Percentiles rank a stretch among this genome's conserved stretches.
Conservation (phyloP, 2,888 invertebrate species). For the Plebejus melissa region DNA sequence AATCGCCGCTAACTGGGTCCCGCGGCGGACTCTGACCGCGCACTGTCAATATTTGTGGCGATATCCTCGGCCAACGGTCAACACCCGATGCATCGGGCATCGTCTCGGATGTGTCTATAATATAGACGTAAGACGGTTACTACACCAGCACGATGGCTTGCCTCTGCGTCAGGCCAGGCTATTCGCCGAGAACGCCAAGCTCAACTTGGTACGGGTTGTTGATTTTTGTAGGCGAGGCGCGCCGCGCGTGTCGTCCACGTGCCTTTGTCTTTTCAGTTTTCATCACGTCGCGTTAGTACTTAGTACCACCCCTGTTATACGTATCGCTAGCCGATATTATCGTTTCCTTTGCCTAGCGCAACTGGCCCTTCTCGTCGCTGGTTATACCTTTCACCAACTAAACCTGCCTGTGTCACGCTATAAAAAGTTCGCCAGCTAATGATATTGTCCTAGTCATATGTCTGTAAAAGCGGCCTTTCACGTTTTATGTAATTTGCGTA, state of each 20-base stretch:
- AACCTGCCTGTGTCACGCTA: not conserved
- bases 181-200: not conserved
- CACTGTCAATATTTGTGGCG: constrained; percentile 25
- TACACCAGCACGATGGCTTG: not conserved
- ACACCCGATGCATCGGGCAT: not conserved
- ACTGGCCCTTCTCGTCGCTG: not conserved
- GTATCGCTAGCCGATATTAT: too few relatives aligned
- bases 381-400: not conserved
- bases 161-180: too few relatives aligned
- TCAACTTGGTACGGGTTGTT: not conserved
- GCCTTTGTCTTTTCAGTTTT: too few relatives aligned
- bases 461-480: not conserved
- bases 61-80: constrained; percentile 5
- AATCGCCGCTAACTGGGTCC: constrained; percentile 22
- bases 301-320: too few relatives aligned
- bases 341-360: too few relatives aligned
- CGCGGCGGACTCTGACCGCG: constrained; percentile 25
- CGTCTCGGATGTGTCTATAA: not conserved
- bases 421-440: not conserved
- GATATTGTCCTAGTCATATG: not conserved
- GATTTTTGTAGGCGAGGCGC: too few relatives aligned
- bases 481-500: not conserved
- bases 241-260: too few relatives aligned
- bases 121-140: not conserved
- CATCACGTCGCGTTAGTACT: too few relatives aligned